phyloP scores from a whole-genome alignment of 2,888 invertebrate species.

The Callyntrura sp. region DNA sequence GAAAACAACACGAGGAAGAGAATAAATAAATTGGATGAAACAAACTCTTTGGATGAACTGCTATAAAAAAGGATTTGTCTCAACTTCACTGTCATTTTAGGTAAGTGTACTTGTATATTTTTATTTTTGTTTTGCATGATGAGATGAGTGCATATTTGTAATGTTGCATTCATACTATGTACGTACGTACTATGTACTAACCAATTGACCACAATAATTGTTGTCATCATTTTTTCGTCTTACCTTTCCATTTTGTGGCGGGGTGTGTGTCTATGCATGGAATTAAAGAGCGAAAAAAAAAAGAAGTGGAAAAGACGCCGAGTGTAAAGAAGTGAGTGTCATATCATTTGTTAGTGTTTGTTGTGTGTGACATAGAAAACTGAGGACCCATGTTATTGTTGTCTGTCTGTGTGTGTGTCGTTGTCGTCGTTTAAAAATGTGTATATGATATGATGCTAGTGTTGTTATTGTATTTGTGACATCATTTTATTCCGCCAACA shows the following conservation, averaged over 20 bases:
- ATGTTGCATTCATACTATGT: background rate
- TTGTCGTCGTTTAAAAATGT: constrained; percentile 14
- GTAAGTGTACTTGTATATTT: constrained; percentile 41
- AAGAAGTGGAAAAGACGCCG: constrained; percentile 26
- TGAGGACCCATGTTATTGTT: constrained; percentile 48
- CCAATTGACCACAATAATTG: constrained; percentile 36
- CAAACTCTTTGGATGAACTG: constrained; percentile 25
- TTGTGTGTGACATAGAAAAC: constrained; percentile 65
- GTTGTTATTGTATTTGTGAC: background rate
- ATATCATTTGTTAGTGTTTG: too few relatives aligned
- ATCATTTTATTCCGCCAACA: constrained; percentile 30
- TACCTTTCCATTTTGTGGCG: constrained; percentile 52
- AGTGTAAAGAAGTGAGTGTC: constrained; percentile 29
- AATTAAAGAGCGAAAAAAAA: background rate
- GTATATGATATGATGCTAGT: background rate
- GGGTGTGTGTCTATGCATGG: background rate
- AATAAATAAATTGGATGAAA: constrained; percentile 34
- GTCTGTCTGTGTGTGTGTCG: background rate
- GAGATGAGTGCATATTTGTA: background rate
- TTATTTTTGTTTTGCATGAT: background rate
- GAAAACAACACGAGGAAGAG: background rate
- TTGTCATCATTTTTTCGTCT: background rate
- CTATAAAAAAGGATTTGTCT: constrained; percentile 16
- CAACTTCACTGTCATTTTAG: constrained; percentile 11
- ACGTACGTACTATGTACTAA: background rate